Evolutionary conservation across 2,888 invertebrate genomes (phyloP).

Genomic region (Pammene aurita): DNA sequence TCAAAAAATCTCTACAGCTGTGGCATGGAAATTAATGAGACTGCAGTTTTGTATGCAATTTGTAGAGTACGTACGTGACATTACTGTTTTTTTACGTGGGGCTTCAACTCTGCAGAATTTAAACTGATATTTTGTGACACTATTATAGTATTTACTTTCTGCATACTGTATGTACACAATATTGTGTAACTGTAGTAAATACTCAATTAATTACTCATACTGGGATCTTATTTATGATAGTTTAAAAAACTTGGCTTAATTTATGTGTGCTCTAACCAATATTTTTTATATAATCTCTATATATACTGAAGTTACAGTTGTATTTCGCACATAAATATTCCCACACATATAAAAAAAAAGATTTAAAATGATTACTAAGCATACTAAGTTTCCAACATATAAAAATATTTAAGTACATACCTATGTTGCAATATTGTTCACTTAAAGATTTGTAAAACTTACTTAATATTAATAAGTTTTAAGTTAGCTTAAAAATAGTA

Average conservation of each 20-base stretch:
- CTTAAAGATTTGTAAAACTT: too few relatives aligned
- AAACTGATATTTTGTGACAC: background rate
- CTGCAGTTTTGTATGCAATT: background rate
- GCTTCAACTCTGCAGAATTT: background rate
- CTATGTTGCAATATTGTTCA: too few relatives aligned
- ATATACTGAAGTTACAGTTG: too few relatives aligned
- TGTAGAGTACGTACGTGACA: background rate
- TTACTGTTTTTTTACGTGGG: background rate
- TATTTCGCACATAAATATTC: too few relatives aligned
- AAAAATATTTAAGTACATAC: too few relatives aligned
- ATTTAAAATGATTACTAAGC: too few relatives aligned
- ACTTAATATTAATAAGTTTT: too few relatives aligned
- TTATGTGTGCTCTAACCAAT: too few relatives aligned
- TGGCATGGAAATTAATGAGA: constrained; percentile 25
- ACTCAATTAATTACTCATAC: background rate
- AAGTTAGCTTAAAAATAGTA: too few relatives aligned
- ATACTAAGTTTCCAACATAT: too few relatives aligned
- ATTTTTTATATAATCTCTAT: too few relatives aligned
- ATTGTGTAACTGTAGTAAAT: constrained; percentile 8
- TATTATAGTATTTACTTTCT: constrained; percentile 1
- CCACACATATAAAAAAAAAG: too few relatives aligned
- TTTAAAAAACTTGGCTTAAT: background rate
- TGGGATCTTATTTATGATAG: background rate
- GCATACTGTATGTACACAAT: constrained; percentile 8
- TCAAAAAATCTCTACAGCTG: constrained; percentile 40